Conservation (phyloP, 1,140 invertebrate genomes). For the Musca vetustissima region DNA sequence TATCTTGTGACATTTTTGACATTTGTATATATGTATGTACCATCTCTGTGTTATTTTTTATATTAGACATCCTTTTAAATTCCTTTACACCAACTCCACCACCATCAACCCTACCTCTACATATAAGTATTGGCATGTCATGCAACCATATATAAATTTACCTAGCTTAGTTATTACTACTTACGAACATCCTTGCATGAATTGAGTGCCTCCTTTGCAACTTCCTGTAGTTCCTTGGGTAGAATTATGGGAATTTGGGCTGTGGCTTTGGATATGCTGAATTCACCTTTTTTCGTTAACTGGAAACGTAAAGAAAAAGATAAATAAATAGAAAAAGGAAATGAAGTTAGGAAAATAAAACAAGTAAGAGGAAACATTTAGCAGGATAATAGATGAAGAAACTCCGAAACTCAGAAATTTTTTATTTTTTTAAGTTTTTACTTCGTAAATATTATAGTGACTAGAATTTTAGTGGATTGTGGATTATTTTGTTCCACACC, state of each 20-base stretch:
- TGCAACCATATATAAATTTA: background rate
- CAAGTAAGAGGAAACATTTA: background rate
- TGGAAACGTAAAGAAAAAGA: slow-evolving; percentile 19
- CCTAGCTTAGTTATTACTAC: slow-evolving; percentile 35
- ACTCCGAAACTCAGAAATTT: no score
- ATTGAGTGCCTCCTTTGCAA: slow-evolving; percentile 35
- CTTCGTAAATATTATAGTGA: no score
- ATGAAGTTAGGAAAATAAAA: background rate
- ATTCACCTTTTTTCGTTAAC: slow-evolving; percentile 48
- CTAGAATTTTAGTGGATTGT: no score
- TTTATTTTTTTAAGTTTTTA: no score
- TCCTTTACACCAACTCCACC: no score
- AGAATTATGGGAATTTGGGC: slow-evolving; percentile 49
- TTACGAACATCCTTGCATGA: slow-evolving; percentile 48
- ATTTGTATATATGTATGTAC: no score
- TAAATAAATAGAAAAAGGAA: background rate
- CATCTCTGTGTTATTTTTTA: no score
- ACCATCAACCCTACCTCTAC: background rate
- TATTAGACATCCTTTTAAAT: no score
- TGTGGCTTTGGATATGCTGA: slow-evolving; percentile 42
- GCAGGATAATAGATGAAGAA: background rate
- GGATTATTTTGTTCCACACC: no score
- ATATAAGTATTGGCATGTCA: no score
- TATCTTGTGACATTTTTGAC: no score
- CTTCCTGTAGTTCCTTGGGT: slow-evolving; percentile 38